Base-by-base conservation (phyloP, 37 sponge, comb jelly and placozoan genomes). In the Halichondria panicea region DNA sequence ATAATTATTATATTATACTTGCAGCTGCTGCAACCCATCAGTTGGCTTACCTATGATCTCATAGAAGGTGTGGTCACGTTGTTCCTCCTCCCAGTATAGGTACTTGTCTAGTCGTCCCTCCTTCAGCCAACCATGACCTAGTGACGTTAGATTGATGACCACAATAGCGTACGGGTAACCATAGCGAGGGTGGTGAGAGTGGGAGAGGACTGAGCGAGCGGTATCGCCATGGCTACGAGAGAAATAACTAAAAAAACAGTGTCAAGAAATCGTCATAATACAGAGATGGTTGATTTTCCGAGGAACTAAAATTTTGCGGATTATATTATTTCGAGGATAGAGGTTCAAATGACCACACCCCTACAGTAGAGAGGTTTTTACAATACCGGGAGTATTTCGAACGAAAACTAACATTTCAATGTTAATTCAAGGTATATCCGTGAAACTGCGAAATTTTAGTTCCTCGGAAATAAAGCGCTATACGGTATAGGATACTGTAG, bases 111-210 rank as follows among this genome's bases (percentile, higher is more conserved):
- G 82, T 0, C 19, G n/a, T 7, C 79, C 60, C 44, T 61, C 44
- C 45, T 60, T 18, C 62, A 89, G 63, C 75, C 75, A 76, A 3
- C 44, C 25, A 33, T 40, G 72, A 18, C 81, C 25, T 34, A 85
- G 38, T 19, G 73, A 36, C 28, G 91, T 93, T 42, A 93, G 24
- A 63, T 96, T 70, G 55, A 96, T 96, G 40, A 85, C 88, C 39
- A 81, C 87, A 55, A 96, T 53, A 9, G 97, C 97, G 80, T 63
- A 91, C 13, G 95, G 88, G 41, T 96, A 96, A 56, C 82, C 73
- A 42, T 80, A 71, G 12, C 43, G 39, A 25, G 88, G 91, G 53
- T 92, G 93, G 55, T 76, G 75, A 62, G 93, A 89, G 62, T 80
- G 87, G 0, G 70, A 68, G 15, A 89, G 68, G 27, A 85, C 46